Conservation (phyloP, 1,140 invertebrate genomes). For the Lepidurus couesii region DNA sequence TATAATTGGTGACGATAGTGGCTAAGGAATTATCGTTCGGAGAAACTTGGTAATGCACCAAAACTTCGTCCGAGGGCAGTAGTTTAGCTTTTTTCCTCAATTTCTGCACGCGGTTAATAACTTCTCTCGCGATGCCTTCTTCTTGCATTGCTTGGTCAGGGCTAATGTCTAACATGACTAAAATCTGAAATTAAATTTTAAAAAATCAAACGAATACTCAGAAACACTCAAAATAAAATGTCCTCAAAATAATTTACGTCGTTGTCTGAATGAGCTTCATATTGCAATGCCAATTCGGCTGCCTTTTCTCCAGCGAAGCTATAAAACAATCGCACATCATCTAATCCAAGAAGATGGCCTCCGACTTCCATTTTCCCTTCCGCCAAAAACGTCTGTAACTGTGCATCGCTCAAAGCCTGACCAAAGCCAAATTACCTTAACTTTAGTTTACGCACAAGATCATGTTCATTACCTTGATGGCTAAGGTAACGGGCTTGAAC, state of each 20-base stretch:
- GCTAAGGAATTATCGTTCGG: constrained; percentile 56
- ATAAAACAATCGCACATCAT: constrained; percentile 83
- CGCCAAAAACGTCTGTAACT: constrained; percentile 70
- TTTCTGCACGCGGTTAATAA: constrained; percentile 95
- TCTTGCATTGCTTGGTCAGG: constrained; percentile 78
- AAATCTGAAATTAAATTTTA: constrained; percentile 34
- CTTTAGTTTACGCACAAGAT: too few relatives aligned
- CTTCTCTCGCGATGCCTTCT: constrained; percentile 86
- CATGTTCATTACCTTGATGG: constrained; percentile 38
- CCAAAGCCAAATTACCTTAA: constrained; percentile 36
- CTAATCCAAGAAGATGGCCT: constrained; percentile 68
- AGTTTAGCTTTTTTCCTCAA: constrained; percentile 92
- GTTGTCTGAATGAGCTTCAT: constrained; percentile 85
- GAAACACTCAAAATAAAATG: not conserved
- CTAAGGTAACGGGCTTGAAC: constrained; percentile 78
- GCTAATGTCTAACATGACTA: constrained; percentile 49
- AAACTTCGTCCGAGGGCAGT: constrained; percentile 83
- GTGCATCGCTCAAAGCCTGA: constrained; percentile 62
- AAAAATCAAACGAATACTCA: not conserved
- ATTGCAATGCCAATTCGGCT: constrained; percentile 59
- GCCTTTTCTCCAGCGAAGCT: constrained; percentile 54
- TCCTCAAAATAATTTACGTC: constrained; percentile 50
- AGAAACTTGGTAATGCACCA: constrained; percentile 62
- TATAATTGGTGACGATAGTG: constrained; percentile 61
- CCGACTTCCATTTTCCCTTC: constrained; percentile 64